phyloP scores from a whole-genome alignment of 2,888 invertebrate genomes.

The Agrilus mali region DNA sequence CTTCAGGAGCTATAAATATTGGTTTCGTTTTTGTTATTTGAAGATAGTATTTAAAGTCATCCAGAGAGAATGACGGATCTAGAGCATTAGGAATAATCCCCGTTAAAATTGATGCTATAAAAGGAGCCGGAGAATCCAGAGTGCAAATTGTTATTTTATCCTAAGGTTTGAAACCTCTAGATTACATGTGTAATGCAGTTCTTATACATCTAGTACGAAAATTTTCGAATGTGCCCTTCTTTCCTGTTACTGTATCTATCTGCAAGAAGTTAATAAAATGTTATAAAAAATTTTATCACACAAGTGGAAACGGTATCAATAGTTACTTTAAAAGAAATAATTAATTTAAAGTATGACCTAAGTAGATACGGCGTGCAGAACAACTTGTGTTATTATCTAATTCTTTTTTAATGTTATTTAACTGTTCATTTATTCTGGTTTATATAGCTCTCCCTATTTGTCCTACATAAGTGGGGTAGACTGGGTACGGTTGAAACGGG shows the following conservation, averaged over 20 bases:
- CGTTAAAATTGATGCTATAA: slow-evolving; percentile 35
- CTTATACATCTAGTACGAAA: slow-evolving; percentile 11
- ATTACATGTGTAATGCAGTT: slow-evolving; percentile 8
- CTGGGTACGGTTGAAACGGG: too few species aligned
- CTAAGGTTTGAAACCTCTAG: slow-evolving; percentile 28
- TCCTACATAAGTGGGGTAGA: too few species aligned
- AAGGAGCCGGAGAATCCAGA: slow-evolving; percentile 33
- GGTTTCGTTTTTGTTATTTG: slow-evolving; percentile 13
- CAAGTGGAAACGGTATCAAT: too few species aligned
- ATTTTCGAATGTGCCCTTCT: slow-evolving; percentile 28
- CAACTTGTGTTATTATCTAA: too few species aligned
- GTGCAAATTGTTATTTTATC: slow-evolving; percentile 38
- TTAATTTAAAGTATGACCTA: too few species aligned
- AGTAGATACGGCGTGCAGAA: too few species aligned
- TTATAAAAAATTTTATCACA: too few species aligned
- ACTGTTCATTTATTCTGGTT: too few species aligned
- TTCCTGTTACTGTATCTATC: slow-evolving; percentile 5
- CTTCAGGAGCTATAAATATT: slow-evolving; percentile 5
- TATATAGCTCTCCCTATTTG: too few species aligned
- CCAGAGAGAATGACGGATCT: slow-evolving; percentile 19
- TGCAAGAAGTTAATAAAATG: background rate
- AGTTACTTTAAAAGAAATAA: too few species aligned
- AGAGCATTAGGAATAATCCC: slow-evolving; percentile 26
- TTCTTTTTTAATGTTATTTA: too few species aligned
- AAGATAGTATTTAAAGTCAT: slow-evolving; percentile 17